Conservation (phyloP, 2,797 vertebrate species). For the Oryzias dopingdopingensis region DNA sequence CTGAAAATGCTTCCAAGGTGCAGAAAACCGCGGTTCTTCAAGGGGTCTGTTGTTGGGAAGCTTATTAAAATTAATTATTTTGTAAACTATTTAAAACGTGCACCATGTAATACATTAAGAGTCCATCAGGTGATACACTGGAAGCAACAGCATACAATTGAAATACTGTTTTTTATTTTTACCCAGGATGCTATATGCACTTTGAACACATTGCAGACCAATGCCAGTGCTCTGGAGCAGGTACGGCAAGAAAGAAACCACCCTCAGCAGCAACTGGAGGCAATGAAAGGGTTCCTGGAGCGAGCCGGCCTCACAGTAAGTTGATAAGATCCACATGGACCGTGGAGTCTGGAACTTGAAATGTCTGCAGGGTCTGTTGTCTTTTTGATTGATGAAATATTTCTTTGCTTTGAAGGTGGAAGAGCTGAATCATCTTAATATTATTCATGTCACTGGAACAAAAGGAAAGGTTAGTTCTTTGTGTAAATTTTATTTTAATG, state of each 20-base stretch:
- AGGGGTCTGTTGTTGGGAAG: too few relatives aligned
- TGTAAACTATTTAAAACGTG: too few relatives aligned
- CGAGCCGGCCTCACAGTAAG: constrained; percentile 84
- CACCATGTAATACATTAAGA: too few relatives aligned
- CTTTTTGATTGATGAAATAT: background rate
- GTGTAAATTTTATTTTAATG: too few relatives aligned
- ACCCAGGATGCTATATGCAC: constrained; percentile 88
- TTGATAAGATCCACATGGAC: background rate
- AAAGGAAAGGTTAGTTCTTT: constrained; percentile 89
- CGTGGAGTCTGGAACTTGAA: background rate
- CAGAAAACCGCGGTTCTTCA: too few relatives aligned
- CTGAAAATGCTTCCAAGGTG: too few relatives aligned
- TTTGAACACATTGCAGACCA: constrained; percentile 94
- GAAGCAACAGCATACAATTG: too few relatives aligned
- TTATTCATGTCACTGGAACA: constrained; percentile 95
- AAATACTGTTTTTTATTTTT: background rate
- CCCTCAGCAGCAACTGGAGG: constrained; percentile 82
- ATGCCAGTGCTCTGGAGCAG: constrained; percentile 86
- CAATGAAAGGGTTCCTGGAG: constrained; percentile 85
- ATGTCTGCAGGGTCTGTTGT: background rate
- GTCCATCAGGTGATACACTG: too few relatives aligned
- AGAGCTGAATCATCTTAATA: constrained; percentile 87
- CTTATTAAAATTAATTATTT: too few relatives aligned
- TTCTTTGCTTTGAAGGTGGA: constrained; percentile 78
- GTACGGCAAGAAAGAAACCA: constrained; percentile 79